Evolutionary conservation across 2,888 invertebrate species (phyloP).

Genomic region (Nephrotoma appendiculata): DNA sequence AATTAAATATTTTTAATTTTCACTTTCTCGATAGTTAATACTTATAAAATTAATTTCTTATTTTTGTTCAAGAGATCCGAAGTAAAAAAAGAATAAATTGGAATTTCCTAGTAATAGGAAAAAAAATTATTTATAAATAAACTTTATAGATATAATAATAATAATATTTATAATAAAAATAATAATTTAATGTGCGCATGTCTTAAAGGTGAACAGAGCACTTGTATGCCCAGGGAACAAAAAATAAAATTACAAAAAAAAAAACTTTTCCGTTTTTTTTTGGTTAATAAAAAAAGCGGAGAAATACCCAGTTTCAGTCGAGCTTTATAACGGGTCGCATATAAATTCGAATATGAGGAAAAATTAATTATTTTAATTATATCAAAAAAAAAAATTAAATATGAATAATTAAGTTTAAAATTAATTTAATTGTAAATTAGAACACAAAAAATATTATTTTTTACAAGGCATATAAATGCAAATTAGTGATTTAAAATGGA

Average conservation of each 20-base stretch:
- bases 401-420: background rate
- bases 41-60: too few relatives aligned
- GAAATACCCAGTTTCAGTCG: conserved; percentile 13
- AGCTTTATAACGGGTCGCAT: conserved; percentile 12
- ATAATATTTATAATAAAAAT: background rate
- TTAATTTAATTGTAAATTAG: background rate
- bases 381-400: background rate
- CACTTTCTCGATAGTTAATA: too few relatives aligned
- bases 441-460: background rate
- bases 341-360: background rate
- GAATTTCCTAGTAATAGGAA: too few relatives aligned
- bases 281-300: background rate
- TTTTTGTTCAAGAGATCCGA: too few relatives aligned
- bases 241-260: background rate
- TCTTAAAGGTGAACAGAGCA: conserved; percentile 1
- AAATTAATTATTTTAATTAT: background rate
- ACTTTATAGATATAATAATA: background rate
- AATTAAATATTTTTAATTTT: too few relatives aligned
- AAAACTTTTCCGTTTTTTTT: background rate
- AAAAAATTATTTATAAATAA: background rate
- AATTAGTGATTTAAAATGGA: background rate
- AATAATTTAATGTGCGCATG: background rate
- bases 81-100: too few relatives aligned
- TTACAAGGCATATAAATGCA: background rate
- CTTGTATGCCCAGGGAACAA: conserved; percentile 14